Evolutionary conservation across 2,888 invertebrate species (phyloP), one percentile per base, ranked within the genome.

Genomic region (Zygaena filipendulae): DNA sequence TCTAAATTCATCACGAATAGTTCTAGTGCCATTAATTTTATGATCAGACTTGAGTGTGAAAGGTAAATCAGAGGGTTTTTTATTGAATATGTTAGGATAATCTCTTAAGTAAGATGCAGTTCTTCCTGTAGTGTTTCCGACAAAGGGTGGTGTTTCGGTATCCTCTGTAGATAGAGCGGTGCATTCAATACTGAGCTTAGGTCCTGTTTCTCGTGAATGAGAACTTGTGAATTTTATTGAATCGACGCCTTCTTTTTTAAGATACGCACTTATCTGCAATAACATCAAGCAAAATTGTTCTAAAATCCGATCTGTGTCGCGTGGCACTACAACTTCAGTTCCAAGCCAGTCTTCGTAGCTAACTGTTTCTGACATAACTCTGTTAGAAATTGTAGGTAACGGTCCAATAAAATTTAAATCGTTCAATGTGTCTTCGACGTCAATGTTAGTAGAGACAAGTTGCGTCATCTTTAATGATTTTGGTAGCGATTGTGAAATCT

Each of bases 251-350:
- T 60, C 56, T 29, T 47, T 60, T 22, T 42, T 47, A 29, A 69
- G 38, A 43, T 56, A 69, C n/a, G 47, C 52, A 27, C 57, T 51
- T 30, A 79, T 64, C 34, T 67, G 52, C 32, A 79, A 42, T 39
- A 72, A 43, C 77, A 79, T 77, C 10, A 69, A 32, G 16, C 57
- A 59, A 35, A 79, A 68, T 42, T 79, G 79, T 47, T 79, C 79
- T 27, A 71, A 39, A 40, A 79, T 67, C 2, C 79, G 63, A 43
- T 79, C 79, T 10, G 59, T 49, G 36, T 66, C 64, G 3, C 74
- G 62, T 18, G 75, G 74, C 29, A 69, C 43, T 3, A 47, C 43
- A 19, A 70, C 47, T 46, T 77, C 74, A 37, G 45, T 63, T 1
- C 59, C 61, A 31, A 59, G 53, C 59, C 63, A 68, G 36, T 77